Base-by-base conservation (phyloP, 2,888 invertebrate species). In the Nymphalis urticae region DNA sequence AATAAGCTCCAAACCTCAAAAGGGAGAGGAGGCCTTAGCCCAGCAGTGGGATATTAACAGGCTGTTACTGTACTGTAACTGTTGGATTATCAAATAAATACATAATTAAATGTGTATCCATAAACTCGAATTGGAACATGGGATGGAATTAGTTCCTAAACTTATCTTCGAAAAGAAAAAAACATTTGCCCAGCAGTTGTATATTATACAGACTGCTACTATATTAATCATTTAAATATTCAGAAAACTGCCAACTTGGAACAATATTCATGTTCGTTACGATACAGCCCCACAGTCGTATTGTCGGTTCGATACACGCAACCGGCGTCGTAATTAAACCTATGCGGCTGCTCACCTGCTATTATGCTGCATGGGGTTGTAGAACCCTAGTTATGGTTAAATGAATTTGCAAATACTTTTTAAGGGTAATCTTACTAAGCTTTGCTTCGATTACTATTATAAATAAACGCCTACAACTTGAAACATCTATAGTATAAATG, bases 321-420 rank as follows among this genome's bases (percentile, higher is more conserved):
- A 71, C 67, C 73, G 73, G 69, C 73, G 73, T 53, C 69, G 66
- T 66, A 69, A 69, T 73, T 71, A 71, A 67, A 56, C 64, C 63
- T 59, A 61, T 32, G 61, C 64, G 36, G 42, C n/a, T 48, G 32
- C 60, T 54, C 16, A 66, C 60, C 66, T 66, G 42, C 59, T 42
- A 27, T 65, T 65, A 62, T 67, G 51, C 64, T 13, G 13, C 32
- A 62, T 50, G 64, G 62, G 66, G 70, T 70, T 67, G 64, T 58
- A 47, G 70, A 67, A 64, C 70, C 56, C 56, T 19, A 47, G 21
- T 21, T 16, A 16, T 53, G 16, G 53, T 53, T 21, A 27, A 53
- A 53, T 24, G 53, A 53, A 53, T 13, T 42, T 4, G 10, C 42
- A 42, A 42, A 53, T 53, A 53, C 1, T 53, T 7, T 27, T 53